Percentiles rank a stretch among this genome's conserved stretches.
These are phyloP conservation scores for Brachypteracias leptosomus DNA, from an alignment of 2,113 vertebrate genomes.

Conservation along the genomic window DNA sequence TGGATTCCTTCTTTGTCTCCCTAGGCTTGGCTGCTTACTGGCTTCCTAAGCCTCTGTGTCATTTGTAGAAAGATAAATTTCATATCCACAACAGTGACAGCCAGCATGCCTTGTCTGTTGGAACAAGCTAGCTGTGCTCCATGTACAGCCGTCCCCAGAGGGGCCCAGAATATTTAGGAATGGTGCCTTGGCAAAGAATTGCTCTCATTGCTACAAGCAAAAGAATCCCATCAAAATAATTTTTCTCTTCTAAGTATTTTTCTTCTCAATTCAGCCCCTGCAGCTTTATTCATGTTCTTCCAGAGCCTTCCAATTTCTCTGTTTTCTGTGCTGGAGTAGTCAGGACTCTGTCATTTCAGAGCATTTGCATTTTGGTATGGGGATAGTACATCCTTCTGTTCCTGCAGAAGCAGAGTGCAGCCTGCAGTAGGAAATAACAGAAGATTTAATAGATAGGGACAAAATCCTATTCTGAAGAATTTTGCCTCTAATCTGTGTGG, in stretches of 20 bases:
- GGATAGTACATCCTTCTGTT: not conserved
- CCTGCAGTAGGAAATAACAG: not conserved
- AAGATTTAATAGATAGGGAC: not conserved
- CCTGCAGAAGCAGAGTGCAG: not conserved
- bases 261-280: not conserved
- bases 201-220: not conserved
- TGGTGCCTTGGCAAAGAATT: not conserved
- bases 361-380: not conserved
- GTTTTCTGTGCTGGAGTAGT: not conserved
- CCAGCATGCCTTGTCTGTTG: not conserved
- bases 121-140: not conserved
- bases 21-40: not conserved
- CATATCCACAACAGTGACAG: not conserved
- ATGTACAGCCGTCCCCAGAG: not conserved
- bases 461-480: not conserved
- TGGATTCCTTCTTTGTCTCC: not conserved
- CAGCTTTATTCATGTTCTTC: not conserved
- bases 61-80: not conserved
- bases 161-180: not conserved
- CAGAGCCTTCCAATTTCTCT: not conserved
- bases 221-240: not conserved
- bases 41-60: not conserved
- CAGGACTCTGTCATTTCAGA: not conserved
- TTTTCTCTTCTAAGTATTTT: not conserved
- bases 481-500: not conserved